phyloP scores from a whole-genome alignment of 2,888 invertebrate genomes.

The Temnothorax ravouxi region DNA sequence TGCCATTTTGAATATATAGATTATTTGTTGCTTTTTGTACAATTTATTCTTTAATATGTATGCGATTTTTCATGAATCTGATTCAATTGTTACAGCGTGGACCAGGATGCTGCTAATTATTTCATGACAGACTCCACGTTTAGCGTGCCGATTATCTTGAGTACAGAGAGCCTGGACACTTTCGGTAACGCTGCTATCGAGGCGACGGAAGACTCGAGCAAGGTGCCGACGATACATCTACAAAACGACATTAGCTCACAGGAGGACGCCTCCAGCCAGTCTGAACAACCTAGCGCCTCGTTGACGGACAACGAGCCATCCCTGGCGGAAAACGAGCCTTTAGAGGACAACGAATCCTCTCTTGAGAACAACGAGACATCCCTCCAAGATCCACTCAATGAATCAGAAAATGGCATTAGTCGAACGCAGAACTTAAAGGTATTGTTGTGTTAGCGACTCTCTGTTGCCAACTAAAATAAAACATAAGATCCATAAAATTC shows the following conservation, averaged over 20 bases:
- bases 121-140: conserved; percentile 83
- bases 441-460: background rate
- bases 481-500: background rate
- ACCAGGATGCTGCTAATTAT: conserved; percentile 83
- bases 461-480: background rate
- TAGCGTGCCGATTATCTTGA: conserved; percentile 84
- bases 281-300: conserved; percentile 57
- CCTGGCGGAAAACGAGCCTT: conserved; percentile 45
- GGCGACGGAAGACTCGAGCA: conserved; percentile 72
- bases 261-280: conserved; percentile 66
- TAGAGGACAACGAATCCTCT: conserved; percentile 39
- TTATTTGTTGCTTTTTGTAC: conserved; percentile 15
- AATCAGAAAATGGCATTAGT: conserved; percentile 71
- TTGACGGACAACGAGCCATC: conserved; percentile 51
- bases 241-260: conserved; percentile 70
- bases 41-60: conserved; percentile 35
- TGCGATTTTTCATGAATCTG: background rate
- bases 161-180: conserved; percentile 80
- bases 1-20: background rate
- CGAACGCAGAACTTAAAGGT: conserved; percentile 81
- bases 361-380: conserved; percentile 42
- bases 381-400: conserved; percentile 43
- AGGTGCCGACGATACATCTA: conserved; percentile 65
- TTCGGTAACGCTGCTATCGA: conserved; percentile 78
- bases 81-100: conserved; percentile 80